Evolutionary conservation across 2,888 invertebrate genomes (phyloP).

Genomic region (Oithona nana): DNA sequence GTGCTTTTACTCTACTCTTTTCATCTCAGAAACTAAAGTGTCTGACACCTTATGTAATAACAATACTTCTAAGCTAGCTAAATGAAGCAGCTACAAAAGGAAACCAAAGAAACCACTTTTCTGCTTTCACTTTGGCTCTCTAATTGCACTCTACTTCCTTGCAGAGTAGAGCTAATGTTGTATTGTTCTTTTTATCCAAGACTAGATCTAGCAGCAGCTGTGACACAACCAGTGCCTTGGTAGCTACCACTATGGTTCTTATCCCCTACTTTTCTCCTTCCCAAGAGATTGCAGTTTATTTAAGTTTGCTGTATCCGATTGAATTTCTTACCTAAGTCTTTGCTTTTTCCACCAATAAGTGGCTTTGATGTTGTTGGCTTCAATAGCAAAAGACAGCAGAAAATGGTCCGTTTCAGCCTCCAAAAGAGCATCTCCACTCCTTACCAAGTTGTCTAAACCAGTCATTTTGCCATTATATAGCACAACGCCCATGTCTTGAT

Average conservation of each 20-base stretch:
- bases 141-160: too few relatives aligned
- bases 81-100: too few relatives aligned
- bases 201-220: too few relatives aligned
- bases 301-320: not conserved
- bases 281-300: not conserved
- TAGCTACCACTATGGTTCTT: not conserved
- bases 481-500: slow-evolving; percentile 8
- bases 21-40: too few relatives aligned
- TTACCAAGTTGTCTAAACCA: not conserved
- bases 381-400: slow-evolving; percentile 4
- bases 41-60: too few relatives aligned
- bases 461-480: slow-evolving; percentile 11
- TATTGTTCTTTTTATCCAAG: too few relatives aligned
- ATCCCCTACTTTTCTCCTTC: not conserved
- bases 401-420: slow-evolving; percentile 12
- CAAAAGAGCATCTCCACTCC: slow-evolving; percentile 1
- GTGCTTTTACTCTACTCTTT: too few relatives aligned
- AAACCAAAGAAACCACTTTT: too few relatives aligned
- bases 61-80: too few relatives aligned
- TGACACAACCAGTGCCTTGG: too few relatives aligned
- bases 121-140: too few relatives aligned
- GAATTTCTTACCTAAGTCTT: slow-evolving; percentile 2
- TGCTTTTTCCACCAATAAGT: slow-evolving; percentile 6
- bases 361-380: not conserved
- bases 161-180: too few relatives aligned